Percentiles rank a stretch among this genome's conserved stretches.
phyloP scores from a whole-genome alignment of 2,113 vertebrate genomes.

The Gavia stellata region DNA sequence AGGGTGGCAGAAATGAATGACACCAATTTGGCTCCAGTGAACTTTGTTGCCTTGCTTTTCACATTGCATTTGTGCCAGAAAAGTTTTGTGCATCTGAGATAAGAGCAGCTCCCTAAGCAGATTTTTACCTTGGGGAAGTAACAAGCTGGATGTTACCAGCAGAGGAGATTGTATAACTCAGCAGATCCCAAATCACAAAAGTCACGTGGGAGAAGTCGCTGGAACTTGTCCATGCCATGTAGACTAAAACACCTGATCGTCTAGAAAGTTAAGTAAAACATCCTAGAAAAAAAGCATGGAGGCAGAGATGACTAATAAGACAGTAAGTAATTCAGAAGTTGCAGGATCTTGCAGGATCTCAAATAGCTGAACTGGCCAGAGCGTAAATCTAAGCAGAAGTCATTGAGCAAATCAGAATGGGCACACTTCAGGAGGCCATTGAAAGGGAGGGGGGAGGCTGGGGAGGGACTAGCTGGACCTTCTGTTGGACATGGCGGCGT shows the following conservation, averaged over 20 bases:
- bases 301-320: background rate
- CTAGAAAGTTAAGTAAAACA: background rate
- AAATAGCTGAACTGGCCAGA: background rate
- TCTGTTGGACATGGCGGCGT: background rate
- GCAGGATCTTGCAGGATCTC: background rate
- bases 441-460: background rate
- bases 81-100: background rate
- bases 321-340: background rate
- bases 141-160: background rate
- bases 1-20: background rate
- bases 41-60: background rate
- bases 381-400: background rate
- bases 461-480: background rate
- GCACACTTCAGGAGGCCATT: background rate
- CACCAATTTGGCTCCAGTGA: background rate
- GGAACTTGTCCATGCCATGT: background rate
- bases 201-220: background rate
- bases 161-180: background rate
- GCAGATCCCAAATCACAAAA: background rate
- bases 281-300: background rate
- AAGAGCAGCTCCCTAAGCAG: constrained; percentile 1
- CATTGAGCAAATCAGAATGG: background rate
- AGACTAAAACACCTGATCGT: background rate
- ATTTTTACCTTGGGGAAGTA: background rate
- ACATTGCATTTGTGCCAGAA: background rate